These are phyloP conservation scores for Cepaea nemoralis DNA, from an alignment of 1,140 invertebrate genomes.

Conservation along the genomic window DNA sequence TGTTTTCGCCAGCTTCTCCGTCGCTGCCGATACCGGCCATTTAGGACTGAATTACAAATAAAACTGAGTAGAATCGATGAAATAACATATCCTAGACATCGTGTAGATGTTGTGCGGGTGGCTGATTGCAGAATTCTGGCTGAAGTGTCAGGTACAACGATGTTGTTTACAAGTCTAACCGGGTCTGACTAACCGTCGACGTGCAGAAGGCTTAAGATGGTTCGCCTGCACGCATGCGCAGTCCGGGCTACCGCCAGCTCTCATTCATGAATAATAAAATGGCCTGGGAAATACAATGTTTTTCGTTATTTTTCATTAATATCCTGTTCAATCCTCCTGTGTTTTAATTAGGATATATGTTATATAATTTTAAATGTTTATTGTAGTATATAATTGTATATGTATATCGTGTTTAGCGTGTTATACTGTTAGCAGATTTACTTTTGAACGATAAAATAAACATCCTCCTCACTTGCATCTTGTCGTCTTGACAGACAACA, in stretches of 20 bases:
- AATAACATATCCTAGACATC: not conserved
- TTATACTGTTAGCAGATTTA: too few species aligned
- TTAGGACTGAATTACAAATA: constrained; percentile 16
- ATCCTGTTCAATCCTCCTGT: too few species aligned
- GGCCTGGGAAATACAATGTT: too few species aligned
- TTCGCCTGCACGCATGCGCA: constrained; percentile 35
- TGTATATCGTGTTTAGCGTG: too few species aligned
- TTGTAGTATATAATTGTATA: too few species aligned
- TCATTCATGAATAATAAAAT: constrained; percentile 21
- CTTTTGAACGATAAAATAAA: too few species aligned
- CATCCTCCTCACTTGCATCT: too few species aligned
- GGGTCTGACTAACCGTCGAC: constrained; percentile 6
- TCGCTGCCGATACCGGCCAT: constrained; percentile 61
- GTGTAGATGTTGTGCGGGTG: not conserved
- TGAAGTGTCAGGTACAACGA: not conserved
- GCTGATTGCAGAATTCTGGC: not conserved
- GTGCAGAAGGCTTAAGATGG: constrained; percentile 28
- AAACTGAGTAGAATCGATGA: constrained; percentile 7
- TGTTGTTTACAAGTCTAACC: not conserved
- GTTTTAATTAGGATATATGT: too few species aligned
- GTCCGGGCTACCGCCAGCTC: not conserved
- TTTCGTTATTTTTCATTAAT: too few species aligned
- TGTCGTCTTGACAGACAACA: too few species aligned
- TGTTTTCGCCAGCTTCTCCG: constrained; percentile 45
- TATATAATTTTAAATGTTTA: too few species aligned